A percentile compares a stretch with the other conserved stretches of the same genome.
phyloP scores from a whole-genome alignment of 2,113 vertebrate genomes.

The Seriola quinqueradiata region DNA sequence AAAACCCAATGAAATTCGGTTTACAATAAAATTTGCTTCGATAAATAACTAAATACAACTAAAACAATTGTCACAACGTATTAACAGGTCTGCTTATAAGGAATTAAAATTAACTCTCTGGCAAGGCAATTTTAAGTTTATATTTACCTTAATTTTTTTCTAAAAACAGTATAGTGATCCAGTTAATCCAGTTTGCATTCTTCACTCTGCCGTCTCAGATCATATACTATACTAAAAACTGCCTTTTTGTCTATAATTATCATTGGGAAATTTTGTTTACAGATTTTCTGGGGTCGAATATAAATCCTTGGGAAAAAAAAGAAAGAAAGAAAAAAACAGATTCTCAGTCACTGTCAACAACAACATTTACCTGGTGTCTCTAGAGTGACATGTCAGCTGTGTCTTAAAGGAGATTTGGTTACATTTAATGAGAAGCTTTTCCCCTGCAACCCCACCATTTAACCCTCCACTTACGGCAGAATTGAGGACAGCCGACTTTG shows the following conservation, averaged over 20 bases:
- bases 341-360: background rate
- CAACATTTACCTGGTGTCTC: conserved; percentile 1
- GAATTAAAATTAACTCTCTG: background rate
- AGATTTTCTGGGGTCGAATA: too few species aligned
- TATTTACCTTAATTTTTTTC: too few species aligned
- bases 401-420: conserved; percentile 52
- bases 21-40: background rate
- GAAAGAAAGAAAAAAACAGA: background rate
- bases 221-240: background rate
- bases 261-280: too few species aligned
- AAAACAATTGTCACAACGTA: too few species aligned
- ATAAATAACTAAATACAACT: background rate
- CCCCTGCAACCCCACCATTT: conserved; percentile 54
- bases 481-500: conserved; percentile 55
- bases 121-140: too few species aligned
- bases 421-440: conserved; percentile 62
- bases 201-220: background rate
- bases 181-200: background rate
- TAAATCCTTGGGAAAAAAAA: background rate
- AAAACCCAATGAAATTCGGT: background rate
- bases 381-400: conserved; percentile 9
- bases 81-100: background rate
- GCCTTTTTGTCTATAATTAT: too few species aligned
- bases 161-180: too few species aligned
- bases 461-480: conserved; percentile 69